A percentile compares a stretch with the other conserved stretches of the same genome.
Conservation (phyloP, 2,888 invertebrate species). For the Rhyacophila evoluta region DNA sequence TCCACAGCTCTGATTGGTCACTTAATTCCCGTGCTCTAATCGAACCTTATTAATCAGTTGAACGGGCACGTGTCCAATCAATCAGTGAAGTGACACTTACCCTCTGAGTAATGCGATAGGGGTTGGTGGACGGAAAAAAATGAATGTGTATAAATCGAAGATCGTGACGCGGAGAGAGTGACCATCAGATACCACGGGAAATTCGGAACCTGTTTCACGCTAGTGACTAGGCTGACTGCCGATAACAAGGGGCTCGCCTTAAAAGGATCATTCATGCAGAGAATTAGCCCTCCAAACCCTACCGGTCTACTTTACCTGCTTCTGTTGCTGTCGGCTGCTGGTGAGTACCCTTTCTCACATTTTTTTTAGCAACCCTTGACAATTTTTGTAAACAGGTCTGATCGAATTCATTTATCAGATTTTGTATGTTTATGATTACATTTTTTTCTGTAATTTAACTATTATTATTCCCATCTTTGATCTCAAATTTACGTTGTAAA, state of each 20-base stretch:
- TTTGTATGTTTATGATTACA: too few species aligned
- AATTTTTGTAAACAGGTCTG: too few species aligned
- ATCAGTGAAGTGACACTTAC: conserved; percentile 41
- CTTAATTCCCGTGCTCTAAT: conserved; percentile 27
- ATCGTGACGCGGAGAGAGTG: conserved; percentile 59
- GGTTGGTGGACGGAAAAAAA: conserved; percentile 33
- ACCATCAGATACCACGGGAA: conserved; percentile 8
- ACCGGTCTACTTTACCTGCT: conserved; percentile 25
- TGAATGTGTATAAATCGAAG: conserved; percentile 56
- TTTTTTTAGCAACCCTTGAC: background rate
- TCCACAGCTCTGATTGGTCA: background rate
- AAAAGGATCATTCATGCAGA: conserved; percentile 33
- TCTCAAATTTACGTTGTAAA: too few species aligned
- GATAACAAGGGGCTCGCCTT: conserved; percentile 60
- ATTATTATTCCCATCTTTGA: too few species aligned
- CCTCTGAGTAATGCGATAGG: conserved; percentile 25
- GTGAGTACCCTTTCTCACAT: background rate
- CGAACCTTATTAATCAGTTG: conserved; percentile 47
- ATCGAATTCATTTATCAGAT: too few species aligned
- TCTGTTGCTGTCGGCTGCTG: conserved; percentile 32
- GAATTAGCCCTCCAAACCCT: conserved; percentile 30
- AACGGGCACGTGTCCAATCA: conserved; percentile 40
- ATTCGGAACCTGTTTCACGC: conserved; percentile 59
- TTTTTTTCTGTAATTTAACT: too few species aligned
- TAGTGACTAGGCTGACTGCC: conserved; percentile 56